A percentile compares a stretch with the other conserved stretches of the same genome.
These are phyloP conservation scores for Spea hammondii DNA, from an alignment of 2,797 vertebrate species.

Conservation along the genomic window DNA sequence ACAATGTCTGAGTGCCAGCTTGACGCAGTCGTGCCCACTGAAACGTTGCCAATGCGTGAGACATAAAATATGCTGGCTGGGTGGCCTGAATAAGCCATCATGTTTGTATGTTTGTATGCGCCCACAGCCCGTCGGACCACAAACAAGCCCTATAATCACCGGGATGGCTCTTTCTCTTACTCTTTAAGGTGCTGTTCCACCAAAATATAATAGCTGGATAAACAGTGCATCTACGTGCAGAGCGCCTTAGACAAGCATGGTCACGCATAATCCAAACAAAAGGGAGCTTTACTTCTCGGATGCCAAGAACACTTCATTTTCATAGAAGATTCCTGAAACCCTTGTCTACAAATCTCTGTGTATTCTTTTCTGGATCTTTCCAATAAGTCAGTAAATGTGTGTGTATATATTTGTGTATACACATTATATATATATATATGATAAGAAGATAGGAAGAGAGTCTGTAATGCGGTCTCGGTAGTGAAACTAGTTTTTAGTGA, in stretches of 20 bases:
- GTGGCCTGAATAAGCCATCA: background rate
- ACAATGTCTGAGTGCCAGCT: background rate
- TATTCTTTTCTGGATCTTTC: too few species aligned
- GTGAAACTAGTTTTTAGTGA: too few species aligned
- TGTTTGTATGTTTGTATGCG: background rate
- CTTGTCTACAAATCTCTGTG: too few species aligned
- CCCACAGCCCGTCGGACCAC: background rate
- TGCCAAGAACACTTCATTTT: too few species aligned
- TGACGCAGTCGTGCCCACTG: background rate
- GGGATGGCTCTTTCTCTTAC: background rate
- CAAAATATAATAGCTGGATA: slow-evolving; percentile 8
- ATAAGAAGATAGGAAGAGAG: too few species aligned
- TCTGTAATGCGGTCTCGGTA: too few species aligned
- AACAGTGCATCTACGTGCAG: slow-evolving; percentile 3
- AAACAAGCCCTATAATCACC: slow-evolving; percentile 2
- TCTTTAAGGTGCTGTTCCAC: background rate
- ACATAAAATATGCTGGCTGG: background rate
- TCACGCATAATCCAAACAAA: slow-evolving; percentile 12
- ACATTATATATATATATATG: too few species aligned
- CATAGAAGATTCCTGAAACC: too few species aligned
- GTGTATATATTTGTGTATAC: too few species aligned
- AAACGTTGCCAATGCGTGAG: background rate
- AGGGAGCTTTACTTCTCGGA: background rate
- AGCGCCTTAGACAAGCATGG: slow-evolving; percentile 3
- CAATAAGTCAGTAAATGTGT: too few species aligned